Base-by-base conservation (phyloP, 2,113 vertebrate species). In the Formicarius rufipectus region DNA sequence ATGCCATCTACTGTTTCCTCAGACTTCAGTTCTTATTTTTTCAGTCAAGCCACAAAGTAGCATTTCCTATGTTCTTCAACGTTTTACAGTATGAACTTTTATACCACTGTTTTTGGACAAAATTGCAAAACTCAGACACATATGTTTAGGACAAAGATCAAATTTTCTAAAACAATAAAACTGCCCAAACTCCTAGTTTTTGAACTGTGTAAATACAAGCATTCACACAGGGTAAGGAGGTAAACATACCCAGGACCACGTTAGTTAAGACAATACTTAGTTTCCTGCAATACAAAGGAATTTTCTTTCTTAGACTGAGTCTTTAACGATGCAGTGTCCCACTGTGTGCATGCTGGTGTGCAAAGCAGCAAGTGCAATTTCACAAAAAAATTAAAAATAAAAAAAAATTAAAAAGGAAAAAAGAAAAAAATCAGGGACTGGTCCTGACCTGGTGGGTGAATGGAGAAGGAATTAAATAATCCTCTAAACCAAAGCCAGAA, bases 191-290 rank as follows among this genome's bases (percentile, higher is more conserved):
- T 7, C 1, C 49, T 89, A 5, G 22, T 19, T 90, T 87, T 56
- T 62, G 37, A 89, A 50, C 52, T 49, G 31, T 28, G 18, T n/a
- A 87, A 72, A 87, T 27, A 18, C 31, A 66, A 17, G 7, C 39
- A 55, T 76, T 93, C 68, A 66, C 33, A 66, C 42, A n/a, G 53
- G 33, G 52, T 37, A 72, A 73, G 85, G 91, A 78, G 42, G 40
- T 75, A 86, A 93, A 89, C 56, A 71, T 49, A 78, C 35, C 83
- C 45, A 84, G 1, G 3, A 55, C 66, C n/a, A 47, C 31, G 24
- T 62, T 90, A 95, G 90, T 95, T 84, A 90, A 73, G 80, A 93
- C 90, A 95, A 92, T 87, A 73, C 52, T 72, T 47, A 23, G 71
- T 82, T 94, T 93, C 88, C 92, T 89, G 88, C 49, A 66, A n/a